Percentiles rank a stretch among this genome's conserved stretches.
Evolutionary conservation across 2,797 vertebrate genomes (phyloP).

Genomic region (Tauraco hartlaubi): DNA sequence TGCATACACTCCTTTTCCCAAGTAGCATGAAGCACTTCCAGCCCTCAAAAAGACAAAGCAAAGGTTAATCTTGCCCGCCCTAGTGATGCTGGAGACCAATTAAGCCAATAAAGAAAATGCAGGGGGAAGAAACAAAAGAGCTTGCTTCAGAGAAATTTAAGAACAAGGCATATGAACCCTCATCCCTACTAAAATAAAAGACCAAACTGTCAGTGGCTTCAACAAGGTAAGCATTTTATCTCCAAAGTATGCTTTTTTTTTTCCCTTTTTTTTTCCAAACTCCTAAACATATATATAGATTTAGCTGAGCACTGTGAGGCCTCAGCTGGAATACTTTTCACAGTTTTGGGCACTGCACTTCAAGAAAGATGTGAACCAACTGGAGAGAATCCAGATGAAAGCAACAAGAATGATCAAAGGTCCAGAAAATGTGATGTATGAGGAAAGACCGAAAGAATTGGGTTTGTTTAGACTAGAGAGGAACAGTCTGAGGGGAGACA

Average conservation of each 20-base stretch:
- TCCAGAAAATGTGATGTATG: slow-evolving; percentile 67
- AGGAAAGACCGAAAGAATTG: slow-evolving; percentile 66
- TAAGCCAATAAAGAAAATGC: neutral
- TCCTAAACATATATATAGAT: slow-evolving; percentile 6
- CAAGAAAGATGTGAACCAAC: slow-evolving; percentile 49
- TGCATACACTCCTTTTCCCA: neutral
- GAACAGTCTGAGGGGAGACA: slow-evolving; percentile 55
- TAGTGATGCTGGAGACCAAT: neutral
- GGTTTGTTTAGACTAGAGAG: slow-evolving; percentile 70
- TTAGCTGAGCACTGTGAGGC: slow-evolving; percentile 14
- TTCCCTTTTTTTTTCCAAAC: neutral
- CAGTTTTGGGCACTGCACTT: slow-evolving; percentile 44
- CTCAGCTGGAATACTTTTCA: slow-evolving; percentile 55
- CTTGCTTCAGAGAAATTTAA: neutral
- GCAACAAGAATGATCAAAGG: slow-evolving; percentile 59
- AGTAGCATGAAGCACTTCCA: neutral
- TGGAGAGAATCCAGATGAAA: slow-evolving; percentile 64
- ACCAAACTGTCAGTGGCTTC: neutral
- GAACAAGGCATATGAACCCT: neutral
- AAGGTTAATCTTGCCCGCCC: neutral
- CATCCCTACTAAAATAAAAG: neutral
- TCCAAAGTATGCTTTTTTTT: neutral
- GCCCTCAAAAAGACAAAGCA: neutral
- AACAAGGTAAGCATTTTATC: neutral
- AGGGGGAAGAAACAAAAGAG: neutral